Evolutionary conservation across 2,888 invertebrate species (phyloP).

Genomic region (Schizaphis graminum): DNA sequence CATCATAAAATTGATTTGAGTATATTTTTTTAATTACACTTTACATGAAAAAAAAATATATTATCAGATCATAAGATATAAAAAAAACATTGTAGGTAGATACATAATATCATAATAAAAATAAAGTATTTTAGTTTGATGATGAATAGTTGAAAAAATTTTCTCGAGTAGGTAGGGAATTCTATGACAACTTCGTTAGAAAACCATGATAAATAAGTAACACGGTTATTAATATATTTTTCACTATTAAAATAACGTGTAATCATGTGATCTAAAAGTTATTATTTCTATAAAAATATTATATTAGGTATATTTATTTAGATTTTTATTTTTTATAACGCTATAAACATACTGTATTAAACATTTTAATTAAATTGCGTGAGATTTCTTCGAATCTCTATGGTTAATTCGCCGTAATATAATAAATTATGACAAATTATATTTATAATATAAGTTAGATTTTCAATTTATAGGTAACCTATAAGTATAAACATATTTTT

Average conservation of each 20-base stretch:
- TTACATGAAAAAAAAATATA: not conserved
- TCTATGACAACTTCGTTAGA: not conserved
- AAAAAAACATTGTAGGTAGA: not conserved
- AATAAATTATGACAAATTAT: too few species aligned
- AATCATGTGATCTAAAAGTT: not conserved
- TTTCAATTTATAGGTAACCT: not conserved
- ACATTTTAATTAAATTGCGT: not conserved
- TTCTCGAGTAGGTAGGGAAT: not conserved
- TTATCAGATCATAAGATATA: not conserved
- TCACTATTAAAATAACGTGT: not conserved
- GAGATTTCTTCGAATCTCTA: not conserved
- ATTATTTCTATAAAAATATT: too few species aligned
- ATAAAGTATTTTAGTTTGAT: not conserved
- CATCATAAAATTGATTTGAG: constrained; percentile 24
- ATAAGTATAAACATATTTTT: not conserved
- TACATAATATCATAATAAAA: not conserved
- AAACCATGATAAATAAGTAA: not conserved
- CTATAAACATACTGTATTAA: not conserved
- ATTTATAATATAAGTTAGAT: not conserved
- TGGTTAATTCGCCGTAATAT: not conserved
- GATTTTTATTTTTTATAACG: too few species aligned
- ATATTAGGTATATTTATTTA: too few species aligned
- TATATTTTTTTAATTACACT: constrained; percentile 19
- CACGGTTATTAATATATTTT: not conserved
- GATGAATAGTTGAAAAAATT: not conserved